phyloP scores from a whole-genome alignment of 2,113 vertebrate species.

The Oxyruncus cristatus region DNA sequence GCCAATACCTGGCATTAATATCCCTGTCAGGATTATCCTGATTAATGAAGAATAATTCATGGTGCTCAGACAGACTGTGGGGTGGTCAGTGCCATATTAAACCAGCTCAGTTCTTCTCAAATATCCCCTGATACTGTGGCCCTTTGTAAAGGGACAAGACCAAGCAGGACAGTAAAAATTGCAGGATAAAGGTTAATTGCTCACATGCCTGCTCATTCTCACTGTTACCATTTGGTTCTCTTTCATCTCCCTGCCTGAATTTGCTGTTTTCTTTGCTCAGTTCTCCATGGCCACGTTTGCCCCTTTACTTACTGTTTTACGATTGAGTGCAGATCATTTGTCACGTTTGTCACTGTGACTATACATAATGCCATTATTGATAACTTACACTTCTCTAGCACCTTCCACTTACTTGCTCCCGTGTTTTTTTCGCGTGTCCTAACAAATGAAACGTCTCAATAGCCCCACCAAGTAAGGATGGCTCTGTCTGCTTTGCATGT shows the following conservation, averaged over 20 bases:
- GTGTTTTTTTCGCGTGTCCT: background rate
- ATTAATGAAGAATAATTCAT: background rate
- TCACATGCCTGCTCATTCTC: background rate
- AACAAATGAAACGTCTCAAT: background rate
- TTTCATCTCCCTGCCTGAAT: background rate
- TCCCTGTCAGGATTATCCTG: background rate
- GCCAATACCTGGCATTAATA: background rate
- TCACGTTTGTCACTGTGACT: background rate
- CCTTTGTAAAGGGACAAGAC: background rate
- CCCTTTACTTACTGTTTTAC: background rate
- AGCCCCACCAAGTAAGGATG: background rate
- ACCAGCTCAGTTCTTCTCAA: background rate
- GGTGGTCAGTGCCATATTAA: background rate
- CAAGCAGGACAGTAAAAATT: background rate
- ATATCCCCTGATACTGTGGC: background rate
- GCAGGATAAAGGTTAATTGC: conserved; percentile 30
- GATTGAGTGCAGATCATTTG: accelerated
- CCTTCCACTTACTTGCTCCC: background rate
- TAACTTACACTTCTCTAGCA: background rate
- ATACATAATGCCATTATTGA: background rate
- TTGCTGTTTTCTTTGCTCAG: background rate
- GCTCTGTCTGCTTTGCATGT: conserved; percentile 14
- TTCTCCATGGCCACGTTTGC: background rate
- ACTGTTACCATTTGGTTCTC: background rate
- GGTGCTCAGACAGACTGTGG: background rate